Conservation (phyloP, 1,140 invertebrate genomes). For the Apocrypta bakeri region DNA sequence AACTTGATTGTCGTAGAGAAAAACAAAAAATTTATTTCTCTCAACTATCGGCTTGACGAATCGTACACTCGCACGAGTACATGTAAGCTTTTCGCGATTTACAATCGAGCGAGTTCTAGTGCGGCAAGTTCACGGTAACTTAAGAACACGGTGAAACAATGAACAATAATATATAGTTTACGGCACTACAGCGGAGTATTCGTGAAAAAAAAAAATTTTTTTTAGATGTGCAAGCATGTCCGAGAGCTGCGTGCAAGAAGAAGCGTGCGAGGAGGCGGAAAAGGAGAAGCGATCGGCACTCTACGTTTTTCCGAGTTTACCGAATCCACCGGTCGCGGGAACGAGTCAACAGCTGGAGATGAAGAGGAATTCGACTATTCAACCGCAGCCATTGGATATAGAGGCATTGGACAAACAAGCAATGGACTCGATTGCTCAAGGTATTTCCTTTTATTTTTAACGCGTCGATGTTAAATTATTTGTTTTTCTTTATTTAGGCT, state of each 20-base stretch:
- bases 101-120: neutral
- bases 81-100: neutral
- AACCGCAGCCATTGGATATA: neutral
- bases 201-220: neutral
- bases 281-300: slow-evolving; percentile 65
- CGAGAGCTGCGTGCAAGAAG: slow-evolving; percentile 64
- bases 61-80: too few relatives aligned
- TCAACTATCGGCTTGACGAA: too few relatives aligned
- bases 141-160: too few relatives aligned
- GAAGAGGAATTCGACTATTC: neutral
- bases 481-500: too few relatives aligned
- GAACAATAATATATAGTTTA: neutral
- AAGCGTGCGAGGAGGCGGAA: slow-evolving; percentile 62
- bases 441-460: neutral
- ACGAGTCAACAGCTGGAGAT: slow-evolving; percentile 23
- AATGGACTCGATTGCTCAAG: neutral
- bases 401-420: neutral
- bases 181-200: too few relatives aligned
- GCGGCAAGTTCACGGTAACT: neutral
- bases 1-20: too few relatives aligned
- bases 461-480: too few relatives aligned
- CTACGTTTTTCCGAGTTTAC: slow-evolving; percentile 67
- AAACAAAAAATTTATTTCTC: too few relatives aligned
- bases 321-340: neutral
- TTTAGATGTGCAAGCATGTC: slow-evolving; percentile 73